phyloP scores from a whole-genome alignment of 1,140 invertebrate species.

The Subanguina moxae region DNA sequence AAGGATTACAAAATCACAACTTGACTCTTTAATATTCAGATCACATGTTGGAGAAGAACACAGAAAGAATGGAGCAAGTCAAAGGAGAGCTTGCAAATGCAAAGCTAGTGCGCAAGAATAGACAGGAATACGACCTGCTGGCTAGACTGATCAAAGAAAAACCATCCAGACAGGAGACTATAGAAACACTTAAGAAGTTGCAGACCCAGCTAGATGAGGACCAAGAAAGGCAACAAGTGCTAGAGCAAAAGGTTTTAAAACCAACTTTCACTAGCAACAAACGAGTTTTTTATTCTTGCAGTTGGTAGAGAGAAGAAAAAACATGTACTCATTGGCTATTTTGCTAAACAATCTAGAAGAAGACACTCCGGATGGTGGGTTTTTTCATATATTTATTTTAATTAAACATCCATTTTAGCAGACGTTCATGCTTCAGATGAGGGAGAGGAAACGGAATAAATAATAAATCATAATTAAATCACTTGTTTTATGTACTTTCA shows the following conservation, averaged over 20 bases:
- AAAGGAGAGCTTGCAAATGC: slow-evolving; percentile 40
- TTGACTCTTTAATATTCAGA: slow-evolving; percentile 5
- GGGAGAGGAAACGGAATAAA: not conserved
- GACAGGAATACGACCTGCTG: slow-evolving; percentile 41
- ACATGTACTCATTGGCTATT: slow-evolving; percentile 23
- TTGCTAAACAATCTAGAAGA: slow-evolving; percentile 25
- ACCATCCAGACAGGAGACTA: slow-evolving; percentile 31
- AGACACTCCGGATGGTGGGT: not conserved
- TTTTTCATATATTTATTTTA: not conserved
- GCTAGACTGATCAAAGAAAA: slow-evolving; percentile 43
- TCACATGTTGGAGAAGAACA: slow-evolving; percentile 13
- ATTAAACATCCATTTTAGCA: slow-evolving; percentile 1
- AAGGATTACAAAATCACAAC: too few relatives aligned
- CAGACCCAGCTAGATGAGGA: slow-evolving; percentile 37
- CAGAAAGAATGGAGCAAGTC: slow-evolving; percentile 34
- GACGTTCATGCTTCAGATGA: not conserved
- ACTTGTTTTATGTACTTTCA: too few relatives aligned
- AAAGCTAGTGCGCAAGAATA: slow-evolving; percentile 41
- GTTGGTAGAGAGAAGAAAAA: slow-evolving; percentile 23
- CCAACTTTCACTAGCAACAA: too few relatives aligned
- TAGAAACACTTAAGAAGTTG: slow-evolving; percentile 12
- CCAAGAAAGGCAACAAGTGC: slow-evolving; percentile 32
- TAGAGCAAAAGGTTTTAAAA: slow-evolving; percentile 39
- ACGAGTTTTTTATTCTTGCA: not conserved
- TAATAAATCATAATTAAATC: too few relatives aligned